Percentiles rank a stretch among this genome's conserved stretches.
Evolutionary conservation across 1,140 invertebrate genomes (phyloP).

Genomic region (Araneus ventricosus): DNA sequence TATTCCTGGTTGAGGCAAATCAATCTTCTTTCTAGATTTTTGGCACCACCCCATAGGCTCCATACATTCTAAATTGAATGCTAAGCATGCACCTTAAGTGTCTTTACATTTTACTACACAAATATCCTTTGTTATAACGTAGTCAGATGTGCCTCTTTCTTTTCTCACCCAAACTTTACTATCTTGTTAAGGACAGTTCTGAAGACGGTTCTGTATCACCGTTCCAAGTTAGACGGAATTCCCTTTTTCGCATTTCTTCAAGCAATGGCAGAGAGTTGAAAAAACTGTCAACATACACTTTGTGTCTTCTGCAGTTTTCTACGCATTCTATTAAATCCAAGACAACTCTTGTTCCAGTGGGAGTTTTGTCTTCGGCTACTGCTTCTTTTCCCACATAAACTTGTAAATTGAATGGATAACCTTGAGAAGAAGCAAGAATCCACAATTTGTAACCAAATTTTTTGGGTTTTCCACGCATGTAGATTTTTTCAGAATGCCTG

Average conservation of each 20-base stretch:
- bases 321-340: not conserved
- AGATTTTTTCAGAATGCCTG: too few relatives aligned
- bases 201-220: not conserved
- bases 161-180: not conserved
- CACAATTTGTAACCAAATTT: not conserved
- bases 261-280: too few relatives aligned
- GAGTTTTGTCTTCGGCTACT: too few relatives aligned
- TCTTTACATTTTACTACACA: not conserved
- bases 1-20: constrained; percentile 9
- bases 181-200: constrained; percentile 32
- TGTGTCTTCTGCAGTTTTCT: not conserved
- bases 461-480: not conserved
- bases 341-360: not conserved
- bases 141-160: not conserved
- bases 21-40: constrained; percentile 9
- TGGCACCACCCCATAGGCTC: constrained; percentile 16
- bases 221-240: not conserved
- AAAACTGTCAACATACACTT: too few relatives aligned
- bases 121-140: constrained; percentile 9
- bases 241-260: not conserved
- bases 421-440: too few relatives aligned
- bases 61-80: constrained; percentile 21
- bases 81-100: not conserved
- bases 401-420: too few relatives aligned
- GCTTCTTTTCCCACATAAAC: too few relatives aligned